Conservation (phyloP, 2,113 vertebrate species). For the Atrichornis clamosus region DNA sequence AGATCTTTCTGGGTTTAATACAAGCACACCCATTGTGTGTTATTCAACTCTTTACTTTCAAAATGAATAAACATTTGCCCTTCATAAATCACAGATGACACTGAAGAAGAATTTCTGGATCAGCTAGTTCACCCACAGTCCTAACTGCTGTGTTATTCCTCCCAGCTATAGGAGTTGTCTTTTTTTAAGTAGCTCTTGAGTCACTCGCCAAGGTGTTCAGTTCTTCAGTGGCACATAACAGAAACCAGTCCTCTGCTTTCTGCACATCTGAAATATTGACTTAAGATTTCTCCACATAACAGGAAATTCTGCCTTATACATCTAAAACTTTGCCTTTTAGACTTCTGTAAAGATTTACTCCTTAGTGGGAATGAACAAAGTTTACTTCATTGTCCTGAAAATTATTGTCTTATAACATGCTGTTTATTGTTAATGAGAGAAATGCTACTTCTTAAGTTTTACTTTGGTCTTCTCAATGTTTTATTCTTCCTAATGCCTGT, state of each 20-base stretch:
- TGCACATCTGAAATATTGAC: background rate
- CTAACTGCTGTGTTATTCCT: background rate
- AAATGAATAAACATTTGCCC: background rate
- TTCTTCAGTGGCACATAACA: background rate
- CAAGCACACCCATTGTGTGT: background rate
- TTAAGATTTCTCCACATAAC: background rate
- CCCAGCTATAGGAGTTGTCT: background rate
- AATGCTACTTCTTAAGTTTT: background rate
- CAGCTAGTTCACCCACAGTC: background rate
- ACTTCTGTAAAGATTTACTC: background rate
- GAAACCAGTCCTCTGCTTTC: background rate
- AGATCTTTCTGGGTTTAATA: background rate
- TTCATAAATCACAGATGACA: slow-evolving; percentile 27
- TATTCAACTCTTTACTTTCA: background rate
- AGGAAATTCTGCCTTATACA: background rate
- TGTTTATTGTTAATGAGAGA: background rate
- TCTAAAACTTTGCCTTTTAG: background rate
- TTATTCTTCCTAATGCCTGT: background rate
- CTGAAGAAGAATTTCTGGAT: slow-evolving; percentile 5
- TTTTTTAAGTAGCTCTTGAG: background rate
- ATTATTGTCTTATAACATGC: background rate
- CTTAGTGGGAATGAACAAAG: background rate
- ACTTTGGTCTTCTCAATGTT: background rate
- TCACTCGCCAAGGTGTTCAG: background rate
- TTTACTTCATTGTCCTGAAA: background rate